These are phyloP conservation scores for Theonella swinhoei DNA, from an alignment of 37 sponge, comb jelly and placozoan genomes.

Conservation along the genomic window DNA sequence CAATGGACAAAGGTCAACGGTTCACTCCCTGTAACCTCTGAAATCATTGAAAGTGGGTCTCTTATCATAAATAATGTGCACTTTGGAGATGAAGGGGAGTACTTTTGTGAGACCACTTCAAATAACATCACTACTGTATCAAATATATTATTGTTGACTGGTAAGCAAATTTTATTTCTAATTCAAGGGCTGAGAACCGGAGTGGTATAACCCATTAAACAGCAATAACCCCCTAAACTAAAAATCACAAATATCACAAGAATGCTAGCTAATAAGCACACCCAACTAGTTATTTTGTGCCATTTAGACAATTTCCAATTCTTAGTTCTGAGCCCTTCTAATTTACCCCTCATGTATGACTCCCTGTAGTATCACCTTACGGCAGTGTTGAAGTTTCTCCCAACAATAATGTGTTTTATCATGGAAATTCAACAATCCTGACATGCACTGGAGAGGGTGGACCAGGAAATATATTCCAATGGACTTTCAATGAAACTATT, in stretches of 20 bases:
- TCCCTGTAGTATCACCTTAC: conserved; percentile 26
- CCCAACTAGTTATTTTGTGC: too few species aligned
- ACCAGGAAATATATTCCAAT: conserved; percentile 15
- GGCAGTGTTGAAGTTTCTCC: conserved; percentile 27
- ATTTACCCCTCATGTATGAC: too few species aligned
- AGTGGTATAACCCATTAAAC: too few species aligned
- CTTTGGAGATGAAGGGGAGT: conserved; percentile 36
- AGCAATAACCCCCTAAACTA: too few species aligned
- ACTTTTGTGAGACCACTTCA: conserved; percentile 11
- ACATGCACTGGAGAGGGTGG: conserved; percentile 31
- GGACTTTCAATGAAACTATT: background rate
- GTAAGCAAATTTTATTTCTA: too few species aligned
- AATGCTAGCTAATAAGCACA: too few species aligned
- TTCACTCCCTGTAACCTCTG: background rate
- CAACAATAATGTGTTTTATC: background rate
- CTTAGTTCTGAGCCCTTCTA: too few species aligned
- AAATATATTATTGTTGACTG: too few species aligned
- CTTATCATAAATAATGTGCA: background rate
- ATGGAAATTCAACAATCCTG: background rate
- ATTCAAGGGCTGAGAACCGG: too few species aligned
- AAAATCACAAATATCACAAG: too few species aligned
- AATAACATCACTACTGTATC: background rate
- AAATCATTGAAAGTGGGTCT: background rate
- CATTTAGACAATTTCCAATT: too few species aligned
- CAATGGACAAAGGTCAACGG: background rate